Evolutionary conservation across 2,113 vertebrate species (phyloP).

Genomic region (Rhodinocichla rosea): DNA sequence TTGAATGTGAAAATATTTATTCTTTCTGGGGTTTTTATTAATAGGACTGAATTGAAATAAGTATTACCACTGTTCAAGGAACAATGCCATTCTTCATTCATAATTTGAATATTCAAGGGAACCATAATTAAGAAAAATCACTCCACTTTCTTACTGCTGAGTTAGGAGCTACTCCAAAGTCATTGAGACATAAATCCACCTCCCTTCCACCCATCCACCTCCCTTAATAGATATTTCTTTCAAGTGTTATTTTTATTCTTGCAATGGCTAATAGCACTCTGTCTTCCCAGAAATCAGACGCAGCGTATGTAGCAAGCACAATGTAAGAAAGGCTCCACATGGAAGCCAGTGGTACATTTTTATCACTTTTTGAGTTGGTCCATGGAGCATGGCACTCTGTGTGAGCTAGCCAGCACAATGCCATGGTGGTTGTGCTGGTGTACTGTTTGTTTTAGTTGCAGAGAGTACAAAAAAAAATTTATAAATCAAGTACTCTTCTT

Average conservation of each 20-base stretch:
- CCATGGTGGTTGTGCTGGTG: not conserved
- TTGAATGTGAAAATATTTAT: not conserved
- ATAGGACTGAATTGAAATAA: not conserved
- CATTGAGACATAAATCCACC: not conserved
- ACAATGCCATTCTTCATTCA: not conserved
- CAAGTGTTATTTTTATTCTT: not conserved
- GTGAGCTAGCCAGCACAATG: not conserved
- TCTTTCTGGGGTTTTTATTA: not conserved
- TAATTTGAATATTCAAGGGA: not conserved
- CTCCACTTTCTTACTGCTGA: not conserved
- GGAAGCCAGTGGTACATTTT: not conserved
- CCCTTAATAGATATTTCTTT: not conserved
- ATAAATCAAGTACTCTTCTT: not conserved
- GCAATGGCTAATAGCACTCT: not conserved
- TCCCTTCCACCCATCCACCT: not conserved
- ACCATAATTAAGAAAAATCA: conserved; percentile 1
- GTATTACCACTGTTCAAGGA: not conserved
- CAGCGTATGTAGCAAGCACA: accelerated
- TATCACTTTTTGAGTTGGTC: not conserved
- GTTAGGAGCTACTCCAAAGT: not conserved
- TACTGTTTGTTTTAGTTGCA: not conserved
- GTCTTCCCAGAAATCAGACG: not conserved
- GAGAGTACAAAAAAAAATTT: not conserved
- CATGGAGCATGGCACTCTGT: no score
- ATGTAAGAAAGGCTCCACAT: not conserved